Conservation (phyloP, 2,888 invertebrate species). For the Yponomeuta cagnagella region DNA sequence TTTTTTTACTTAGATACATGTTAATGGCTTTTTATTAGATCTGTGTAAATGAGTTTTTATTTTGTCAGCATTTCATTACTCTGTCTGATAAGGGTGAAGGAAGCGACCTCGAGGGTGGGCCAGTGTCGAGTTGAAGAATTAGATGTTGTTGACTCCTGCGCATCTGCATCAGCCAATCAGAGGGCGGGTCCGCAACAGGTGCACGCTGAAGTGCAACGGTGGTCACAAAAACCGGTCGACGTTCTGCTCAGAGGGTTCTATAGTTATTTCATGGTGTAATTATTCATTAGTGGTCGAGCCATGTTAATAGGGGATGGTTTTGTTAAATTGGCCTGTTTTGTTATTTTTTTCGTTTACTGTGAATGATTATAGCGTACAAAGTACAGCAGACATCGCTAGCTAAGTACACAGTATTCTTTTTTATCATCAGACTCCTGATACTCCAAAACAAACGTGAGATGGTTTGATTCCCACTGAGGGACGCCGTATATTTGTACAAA, state of each 20-base stretch:
- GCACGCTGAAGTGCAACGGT: conserved; percentile 41
- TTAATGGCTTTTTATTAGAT: neutral
- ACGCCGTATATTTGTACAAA: too few species aligned
- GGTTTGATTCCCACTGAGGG: too few species aligned
- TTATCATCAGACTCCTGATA: too few species aligned
- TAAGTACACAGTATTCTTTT: too few species aligned
- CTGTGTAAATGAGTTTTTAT: neutral
- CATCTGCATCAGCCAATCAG: conserved; percentile 46
- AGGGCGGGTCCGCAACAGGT: conserved; percentile 45
- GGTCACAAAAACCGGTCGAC: conserved; percentile 29
- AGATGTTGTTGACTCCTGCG: conserved; percentile 59
- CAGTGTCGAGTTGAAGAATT: conserved; percentile 38
- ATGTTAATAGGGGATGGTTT: neutral
- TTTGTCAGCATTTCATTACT: neutral
- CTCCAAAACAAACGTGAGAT: too few species aligned
- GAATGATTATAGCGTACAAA: too few species aligned
- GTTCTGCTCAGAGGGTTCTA: conserved; percentile 9
- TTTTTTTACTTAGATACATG: too few species aligned
- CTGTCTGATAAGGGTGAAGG: conserved; percentile 5
- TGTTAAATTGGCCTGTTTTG: neutral
- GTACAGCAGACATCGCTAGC: too few species aligned
- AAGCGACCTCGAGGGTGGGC: conserved; percentile 47
- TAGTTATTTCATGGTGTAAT: conserved; percentile 2
- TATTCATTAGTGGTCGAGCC: neutral
- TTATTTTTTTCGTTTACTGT: too few species aligned